Base-by-base conservation (phyloP, 2,888 invertebrate species). In the Cistogaster globosa region DNA sequence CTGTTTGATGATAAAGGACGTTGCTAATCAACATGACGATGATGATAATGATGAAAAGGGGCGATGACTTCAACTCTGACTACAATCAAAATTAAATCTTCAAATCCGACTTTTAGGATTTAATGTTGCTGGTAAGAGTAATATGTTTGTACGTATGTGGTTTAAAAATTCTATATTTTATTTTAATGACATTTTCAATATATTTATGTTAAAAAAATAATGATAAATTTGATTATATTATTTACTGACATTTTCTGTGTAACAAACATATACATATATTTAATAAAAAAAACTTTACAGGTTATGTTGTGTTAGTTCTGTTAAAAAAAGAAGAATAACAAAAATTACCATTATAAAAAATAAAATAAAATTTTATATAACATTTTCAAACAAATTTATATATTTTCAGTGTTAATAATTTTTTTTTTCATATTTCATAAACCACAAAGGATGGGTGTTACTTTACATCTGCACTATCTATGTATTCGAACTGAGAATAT, bases 331-430 rank as follows among this genome's bases (percentile, higher is more conserved):
- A 72, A 20, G 1, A 62, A 32, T 48, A 48, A 22, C 5, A 72
- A 51, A 65, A 57, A 32, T 32, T 32, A 36, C 77, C 72, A 81
- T 84, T 74, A 68, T 81, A 77, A 84, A 77, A 84, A 84, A 77
- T 81, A 81, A 84, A 84, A 36, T 42, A 16, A 58, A 65, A 2
- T 55, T 82, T 69, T 45, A 57, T 71, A 58, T 58, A 42, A 45
- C 20, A 62, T 45, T 22, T 1, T 22, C 11, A 38, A 12, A 42
- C 42, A 12, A 6, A 12, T 48, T 48, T 14, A 20, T 53, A 18
- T 53, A 53, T 18, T 69, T 71, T 48, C 62, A 63, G 42, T 62
- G 20, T 51, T 51, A 16, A 58, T 38, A 55, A 45, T 26, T 36
- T 32, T 18, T 60, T 48, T 32, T 0, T 20, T 60, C n/a, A 58